These are phyloP conservation scores for Nettapus auritus DNA, from an alignment of 2,113 vertebrate genomes.

Conservation along the genomic window DNA sequence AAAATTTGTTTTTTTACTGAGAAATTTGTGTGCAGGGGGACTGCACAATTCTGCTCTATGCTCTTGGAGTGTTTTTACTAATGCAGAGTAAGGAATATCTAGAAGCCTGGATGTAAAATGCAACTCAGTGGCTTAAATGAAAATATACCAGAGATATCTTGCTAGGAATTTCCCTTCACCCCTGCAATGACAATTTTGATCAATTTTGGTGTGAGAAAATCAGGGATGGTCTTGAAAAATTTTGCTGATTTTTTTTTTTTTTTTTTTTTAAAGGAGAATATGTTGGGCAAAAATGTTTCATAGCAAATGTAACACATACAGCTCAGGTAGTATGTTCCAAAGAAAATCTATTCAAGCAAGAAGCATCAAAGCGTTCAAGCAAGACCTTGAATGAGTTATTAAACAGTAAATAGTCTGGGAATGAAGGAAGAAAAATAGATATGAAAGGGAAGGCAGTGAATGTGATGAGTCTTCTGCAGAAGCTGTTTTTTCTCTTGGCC, in stretches of 20 bases:
- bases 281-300: not conserved
- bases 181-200: not conserved
- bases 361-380: slow-evolving; percentile 64
- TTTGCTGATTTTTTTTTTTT: not conserved
- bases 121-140: not conserved
- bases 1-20: not conserved
- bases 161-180: not conserved
- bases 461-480: slow-evolving; percentile 42
- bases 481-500: slow-evolving; percentile 14
- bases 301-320: not conserved
- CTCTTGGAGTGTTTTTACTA: not conserved
- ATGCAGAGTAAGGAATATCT: not conserved
- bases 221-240: not conserved
- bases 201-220: not conserved
- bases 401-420: slow-evolving; percentile 67
- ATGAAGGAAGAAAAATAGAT: slow-evolving; percentile 59
- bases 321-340: slow-evolving; percentile 30
- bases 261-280: not conserved
- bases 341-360: slow-evolving; percentile 55
- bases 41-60: not conserved
- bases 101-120: not conserved
- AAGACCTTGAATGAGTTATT: slow-evolving; percentile 68
- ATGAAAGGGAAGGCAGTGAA: slow-evolving; percentile 31
- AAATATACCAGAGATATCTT: not conserved
- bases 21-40: not conserved